These are phyloP conservation scores for Acronicta psi DNA, from an alignment of 2,888 invertebrate species.

Conservation along the genomic window DNA sequence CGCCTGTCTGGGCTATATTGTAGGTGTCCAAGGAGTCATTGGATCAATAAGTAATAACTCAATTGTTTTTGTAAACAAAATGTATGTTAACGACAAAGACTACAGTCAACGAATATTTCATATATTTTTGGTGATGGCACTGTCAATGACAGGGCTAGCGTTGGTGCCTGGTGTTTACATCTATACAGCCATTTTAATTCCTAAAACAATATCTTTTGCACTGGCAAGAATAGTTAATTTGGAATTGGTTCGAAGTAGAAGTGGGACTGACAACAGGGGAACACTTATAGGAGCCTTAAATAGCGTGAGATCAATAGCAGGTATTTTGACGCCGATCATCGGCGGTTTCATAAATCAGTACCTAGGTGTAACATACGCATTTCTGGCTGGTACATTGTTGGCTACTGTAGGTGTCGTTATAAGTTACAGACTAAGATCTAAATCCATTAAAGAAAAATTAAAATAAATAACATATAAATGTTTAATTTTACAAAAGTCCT, in stretches of 20 bases:
- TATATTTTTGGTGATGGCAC: constrained; percentile 76
- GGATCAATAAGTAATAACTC: constrained; percentile 81
- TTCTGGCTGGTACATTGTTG: constrained; percentile 66
- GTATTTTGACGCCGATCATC: constrained; percentile 87
- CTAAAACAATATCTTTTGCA: constrained; percentile 82
- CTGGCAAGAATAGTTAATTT: constrained; percentile 82
- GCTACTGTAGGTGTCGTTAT: constrained; percentile 71
- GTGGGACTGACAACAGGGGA: constrained; percentile 84
- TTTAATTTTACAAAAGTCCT: not conserved
- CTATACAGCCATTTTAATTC: constrained; percentile 79
- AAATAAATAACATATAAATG: constrained; percentile 40
- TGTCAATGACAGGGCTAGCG: constrained; percentile 78
- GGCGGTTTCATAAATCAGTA: constrained; percentile 85
- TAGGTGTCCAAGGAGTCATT: constrained; percentile 84
- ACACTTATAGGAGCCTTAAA: constrained; percentile 88
- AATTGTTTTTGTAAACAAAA: constrained; percentile 75
- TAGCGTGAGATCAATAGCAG: constrained; percentile 87
- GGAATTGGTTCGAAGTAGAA: constrained; percentile 83
- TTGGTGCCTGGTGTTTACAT: constrained; percentile 72
- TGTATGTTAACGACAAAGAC: constrained; percentile 77
- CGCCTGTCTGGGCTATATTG: constrained; percentile 85
- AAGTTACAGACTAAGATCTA: constrained; percentile 62
- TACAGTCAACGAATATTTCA: constrained; percentile 78
- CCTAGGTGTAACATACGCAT: constrained; percentile 77
- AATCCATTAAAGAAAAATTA: constrained; percentile 49